Percentiles rank a stretch among this genome's conserved stretches.
phyloP scores from a whole-genome alignment of 35 echinoderm and acorn worm genomes.

The Apostichopus parvimensis region DNA sequence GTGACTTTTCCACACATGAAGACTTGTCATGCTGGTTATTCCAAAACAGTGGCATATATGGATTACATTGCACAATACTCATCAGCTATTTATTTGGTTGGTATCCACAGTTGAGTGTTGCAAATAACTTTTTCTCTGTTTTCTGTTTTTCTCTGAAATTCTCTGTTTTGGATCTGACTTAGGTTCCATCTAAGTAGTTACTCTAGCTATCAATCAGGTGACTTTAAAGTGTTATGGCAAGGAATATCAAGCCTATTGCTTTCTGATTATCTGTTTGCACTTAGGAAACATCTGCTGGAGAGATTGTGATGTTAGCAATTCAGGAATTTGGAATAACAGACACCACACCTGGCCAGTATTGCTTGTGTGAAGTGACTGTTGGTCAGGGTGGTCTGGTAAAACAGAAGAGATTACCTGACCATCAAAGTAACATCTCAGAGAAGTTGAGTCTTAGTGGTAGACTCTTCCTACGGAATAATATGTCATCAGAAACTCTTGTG shows the following conservation, averaged over 20 bases:
- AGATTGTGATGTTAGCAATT: conserved; percentile 93
- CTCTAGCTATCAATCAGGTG: too few relatives aligned
- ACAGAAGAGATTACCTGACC: conserved; percentile 84
- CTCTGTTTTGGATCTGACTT: too few relatives aligned
- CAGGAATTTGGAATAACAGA: conserved; percentile 81
- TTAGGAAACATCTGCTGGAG: conserved; percentile 91
- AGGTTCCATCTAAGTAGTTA: too few relatives aligned
- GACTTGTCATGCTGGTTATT: too few relatives aligned
- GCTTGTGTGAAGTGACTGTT: conserved; percentile 93
- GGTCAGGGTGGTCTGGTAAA: conserved; percentile 80
- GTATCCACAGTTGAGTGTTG: too few relatives aligned
- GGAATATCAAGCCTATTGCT: not conserved
- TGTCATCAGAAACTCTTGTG: conserved; percentile 81
- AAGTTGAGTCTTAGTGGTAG: conserved; percentile 79
- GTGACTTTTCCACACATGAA: too few relatives aligned
- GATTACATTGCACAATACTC: too few relatives aligned
- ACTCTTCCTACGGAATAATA: conserved; percentile 84
- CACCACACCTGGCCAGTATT: conserved; percentile 69
- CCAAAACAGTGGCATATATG: too few relatives aligned
- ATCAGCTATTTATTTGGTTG: too few relatives aligned
- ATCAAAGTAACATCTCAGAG: conserved; percentile 75
- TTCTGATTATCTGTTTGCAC: not conserved
- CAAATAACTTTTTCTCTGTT: too few relatives aligned
- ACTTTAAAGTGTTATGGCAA: too few relatives aligned
- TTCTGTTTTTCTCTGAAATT: too few relatives aligned